phyloP scores from a whole-genome alignment of 1,140 invertebrate species.

The Leptinotarsa defecta region DNA sequence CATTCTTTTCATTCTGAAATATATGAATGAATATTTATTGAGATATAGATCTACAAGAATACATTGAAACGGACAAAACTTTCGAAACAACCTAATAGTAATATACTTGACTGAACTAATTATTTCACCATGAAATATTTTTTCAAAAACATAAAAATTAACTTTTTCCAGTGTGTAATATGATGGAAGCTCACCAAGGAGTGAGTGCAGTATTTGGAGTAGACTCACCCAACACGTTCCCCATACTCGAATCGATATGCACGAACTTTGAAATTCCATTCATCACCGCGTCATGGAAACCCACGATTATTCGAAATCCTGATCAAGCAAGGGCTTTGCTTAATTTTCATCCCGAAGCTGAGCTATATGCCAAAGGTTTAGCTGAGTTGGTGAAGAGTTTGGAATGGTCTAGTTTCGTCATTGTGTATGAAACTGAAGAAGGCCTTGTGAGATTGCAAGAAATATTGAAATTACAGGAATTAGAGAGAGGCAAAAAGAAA shows the following conservation, averaged over 20 bases:
- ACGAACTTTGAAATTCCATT: constrained; percentile 74
- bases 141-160: neutral
- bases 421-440: constrained; percentile 82
- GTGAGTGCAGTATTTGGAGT: constrained; percentile 74
- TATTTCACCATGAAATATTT: neutral
- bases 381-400: constrained; percentile 73
- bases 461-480: constrained; percentile 70
- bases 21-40: neutral
- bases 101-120: too few relatives aligned
- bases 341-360: constrained; percentile 76
- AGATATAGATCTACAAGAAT: neutral
- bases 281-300: constrained; percentile 69
- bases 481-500: constrained; percentile 55
- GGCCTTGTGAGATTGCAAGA: constrained; percentile 82
- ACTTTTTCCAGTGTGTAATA: constrained; percentile 19
- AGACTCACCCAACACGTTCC: constrained; percentile 61
- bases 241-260: constrained; percentile 73
- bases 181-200: constrained; percentile 28
- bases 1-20: too few relatives aligned
- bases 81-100: too few relatives aligned
- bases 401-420: constrained; percentile 79
- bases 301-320: constrained; percentile 34
- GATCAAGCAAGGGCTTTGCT: constrained; percentile 53
- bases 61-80: too few relatives aligned
- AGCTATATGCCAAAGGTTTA: constrained; percentile 67